Evolutionary conservation across 2,888 invertebrate genomes (phyloP), one percentile per base, ranked within the genome.

Genomic region (Conchocele bisecta): DNA sequence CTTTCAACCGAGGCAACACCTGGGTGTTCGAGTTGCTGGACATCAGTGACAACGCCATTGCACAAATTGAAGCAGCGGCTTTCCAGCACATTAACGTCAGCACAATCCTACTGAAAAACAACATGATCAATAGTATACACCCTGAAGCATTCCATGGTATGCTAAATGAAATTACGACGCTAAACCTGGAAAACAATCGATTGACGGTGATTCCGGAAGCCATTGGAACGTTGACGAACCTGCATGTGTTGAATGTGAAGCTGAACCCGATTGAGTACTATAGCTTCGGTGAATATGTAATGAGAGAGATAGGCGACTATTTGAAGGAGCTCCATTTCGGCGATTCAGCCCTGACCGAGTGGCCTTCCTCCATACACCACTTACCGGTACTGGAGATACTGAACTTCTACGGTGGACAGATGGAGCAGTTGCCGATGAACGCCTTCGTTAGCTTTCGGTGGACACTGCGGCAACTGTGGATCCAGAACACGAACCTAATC

Each of bases 391-490:
- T 82, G 1, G 5, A 59, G 5, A 50, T 48, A 2, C 51, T 82
- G 3, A 63, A 75, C 15, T 73, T 78, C 24, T 65, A 66, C 39
- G 82, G 80, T 0, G 68, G 74, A 3, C 51, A 37, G 7, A 70
- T 80, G 61, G 44, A 59, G 11, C 50, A 53, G 17, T 59, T 78
- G 7, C 79, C 76, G 1, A 60, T 70, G 7, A 48, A 60, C 7
- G 79, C 79, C 0, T 82, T 82, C 44, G 57, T 44, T 3, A 75
- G 79, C 1, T 82, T 80, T 53, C 76, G 76, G 63, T 70, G 66
- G 58, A 78, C 80, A 0, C 51, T 82, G 7, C 1, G 17, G 11
- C 69, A 68, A 9, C 69, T 82, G 0, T 72, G 58, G 57, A 70
- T 82, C 11, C 61, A 70, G 11, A 59, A 69, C 29, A 82, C 82